Conservation (phyloP, 2,888 invertebrate genomes). For the Acronicta alni region DNA sequence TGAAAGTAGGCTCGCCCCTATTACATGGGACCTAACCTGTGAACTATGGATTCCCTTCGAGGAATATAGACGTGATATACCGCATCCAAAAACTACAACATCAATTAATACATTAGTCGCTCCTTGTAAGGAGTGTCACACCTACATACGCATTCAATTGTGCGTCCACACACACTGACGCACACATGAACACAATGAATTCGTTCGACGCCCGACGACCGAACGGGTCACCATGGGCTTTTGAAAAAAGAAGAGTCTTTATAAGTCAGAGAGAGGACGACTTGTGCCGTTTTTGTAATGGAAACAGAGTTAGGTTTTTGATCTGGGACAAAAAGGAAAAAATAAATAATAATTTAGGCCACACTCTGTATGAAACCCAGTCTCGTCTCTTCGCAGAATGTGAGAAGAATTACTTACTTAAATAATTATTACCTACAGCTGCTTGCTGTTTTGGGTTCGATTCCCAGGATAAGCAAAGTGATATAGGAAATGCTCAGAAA, state of each 20-base stretch:
- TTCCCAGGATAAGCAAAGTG: too few species aligned
- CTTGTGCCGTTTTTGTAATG: conserved; percentile 14
- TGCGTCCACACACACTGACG: conserved; percentile 49
- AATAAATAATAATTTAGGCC: too few species aligned
- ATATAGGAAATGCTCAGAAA: too few species aligned
- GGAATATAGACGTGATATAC: conserved; percentile 20
- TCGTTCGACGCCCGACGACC: conserved; percentile 44
- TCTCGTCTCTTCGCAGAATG: too few species aligned
- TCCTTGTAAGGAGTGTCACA: conserved; percentile 59
- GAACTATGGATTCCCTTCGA: too few species aligned
- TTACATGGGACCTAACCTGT: too few species aligned
- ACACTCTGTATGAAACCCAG: too few species aligned
- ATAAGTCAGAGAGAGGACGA: conserved; percentile 28
- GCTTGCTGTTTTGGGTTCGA: too few species aligned
- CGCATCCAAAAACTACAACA: conserved; percentile 54
- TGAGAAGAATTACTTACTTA: background rate
- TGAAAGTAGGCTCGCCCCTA: too few species aligned
- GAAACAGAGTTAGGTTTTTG: background rate
- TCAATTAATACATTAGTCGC: conserved; percentile 59
- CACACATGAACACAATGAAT: conserved; percentile 33
- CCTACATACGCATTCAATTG: conserved; percentile 71
- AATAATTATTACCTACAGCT: background rate
- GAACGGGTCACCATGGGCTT: conserved; percentile 47
- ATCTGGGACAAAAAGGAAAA: background rate
- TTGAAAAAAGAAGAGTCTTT: conserved; percentile 28